Conservation (phyloP, 2,888 invertebrate genomes). For the Thereva nobilitata region DNA sequence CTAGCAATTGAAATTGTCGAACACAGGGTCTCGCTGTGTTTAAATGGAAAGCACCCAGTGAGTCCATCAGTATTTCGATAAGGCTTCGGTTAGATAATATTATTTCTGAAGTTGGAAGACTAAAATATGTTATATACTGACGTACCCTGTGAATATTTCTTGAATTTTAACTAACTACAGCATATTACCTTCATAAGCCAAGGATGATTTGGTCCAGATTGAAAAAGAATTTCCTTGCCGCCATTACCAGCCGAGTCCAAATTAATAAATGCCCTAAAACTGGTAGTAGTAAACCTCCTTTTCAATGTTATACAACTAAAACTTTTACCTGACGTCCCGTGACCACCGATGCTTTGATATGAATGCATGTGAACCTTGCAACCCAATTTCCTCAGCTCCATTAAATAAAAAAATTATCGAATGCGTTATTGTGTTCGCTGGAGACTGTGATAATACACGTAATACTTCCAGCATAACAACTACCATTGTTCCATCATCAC, state of each 20-base stretch:
- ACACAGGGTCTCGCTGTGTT: too few relatives aligned
- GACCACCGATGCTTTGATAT: slow-evolving; percentile 80
- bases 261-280: slow-evolving; percentile 75
- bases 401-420: slow-evolving; percentile 69
- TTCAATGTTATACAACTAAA: too few relatives aligned
- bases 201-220: slow-evolving; percentile 76
- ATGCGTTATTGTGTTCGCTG: slow-evolving; percentile 56
- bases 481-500: slow-evolving; percentile 68
- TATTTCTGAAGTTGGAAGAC: too few relatives aligned
- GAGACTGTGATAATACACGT: slow-evolving; percentile 55
- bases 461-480: slow-evolving; percentile 67
- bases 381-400: slow-evolving; percentile 69
- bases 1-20: too few relatives aligned
- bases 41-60: too few relatives aligned
- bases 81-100: too few relatives aligned
- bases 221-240: slow-evolving; percentile 88
- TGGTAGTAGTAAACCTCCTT: background rate
- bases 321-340: slow-evolving; percentile 64
- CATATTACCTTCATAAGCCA: slow-evolving; percentile 64
- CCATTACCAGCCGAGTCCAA: slow-evolving; percentile 92
- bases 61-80: too few relatives aligned
- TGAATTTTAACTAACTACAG: too few relatives aligned
- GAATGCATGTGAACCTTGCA: slow-evolving; percentile 72
- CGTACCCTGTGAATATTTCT: too few relatives aligned
- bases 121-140: too few relatives aligned